These are phyloP conservation scores for Drosophila subquinaria DNA, from an alignment of 2,888 invertebrate species.

Conservation along the genomic window DNA sequence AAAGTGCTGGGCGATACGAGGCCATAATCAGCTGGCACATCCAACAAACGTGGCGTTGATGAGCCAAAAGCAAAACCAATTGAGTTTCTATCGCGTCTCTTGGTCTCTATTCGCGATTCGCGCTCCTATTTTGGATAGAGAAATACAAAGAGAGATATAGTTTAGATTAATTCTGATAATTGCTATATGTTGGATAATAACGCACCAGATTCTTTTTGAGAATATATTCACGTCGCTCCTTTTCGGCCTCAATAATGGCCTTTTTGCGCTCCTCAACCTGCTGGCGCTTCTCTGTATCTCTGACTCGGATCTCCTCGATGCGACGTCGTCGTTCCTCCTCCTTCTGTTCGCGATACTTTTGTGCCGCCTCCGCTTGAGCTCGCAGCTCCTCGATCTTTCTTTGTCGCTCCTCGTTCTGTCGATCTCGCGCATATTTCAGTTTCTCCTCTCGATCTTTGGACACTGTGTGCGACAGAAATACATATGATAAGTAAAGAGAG, in stretches of 20 bases:
- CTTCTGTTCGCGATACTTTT: constrained; percentile 94
- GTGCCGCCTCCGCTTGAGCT: constrained; percentile 94
- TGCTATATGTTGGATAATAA: too few species aligned
- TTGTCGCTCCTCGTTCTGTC: constrained; percentile 95
- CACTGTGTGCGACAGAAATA: constrained; percentile 50
- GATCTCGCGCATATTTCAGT: constrained; percentile 91
- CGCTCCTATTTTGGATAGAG: constrained; percentile 87
- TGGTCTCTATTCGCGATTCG: constrained; percentile 92
- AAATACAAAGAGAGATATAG: background rate
- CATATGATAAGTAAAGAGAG: background rate
- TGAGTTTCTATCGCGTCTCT: constrained; percentile 91
- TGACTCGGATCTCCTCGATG: constrained; percentile 92
- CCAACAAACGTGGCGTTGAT: constrained; percentile 94
- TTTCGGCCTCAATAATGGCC: constrained; percentile 95
- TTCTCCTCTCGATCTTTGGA: constrained; percentile 88
- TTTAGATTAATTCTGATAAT: too few species aligned
- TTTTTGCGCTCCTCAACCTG: constrained; percentile 95
- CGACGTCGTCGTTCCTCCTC: constrained; percentile 93
- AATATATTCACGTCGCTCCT: constrained; percentile 94
- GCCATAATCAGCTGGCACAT: constrained; percentile 91
- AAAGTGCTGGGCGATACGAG: constrained; percentile 86
- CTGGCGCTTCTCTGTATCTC: constrained; percentile 90
- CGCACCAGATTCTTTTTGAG: constrained; percentile 91
- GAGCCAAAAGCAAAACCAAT: constrained; percentile 96
- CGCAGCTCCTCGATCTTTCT: constrained; percentile 95